Conservation (phyloP, 1,140 invertebrate genomes). For the Chrysomallon squamiferum region DNA sequence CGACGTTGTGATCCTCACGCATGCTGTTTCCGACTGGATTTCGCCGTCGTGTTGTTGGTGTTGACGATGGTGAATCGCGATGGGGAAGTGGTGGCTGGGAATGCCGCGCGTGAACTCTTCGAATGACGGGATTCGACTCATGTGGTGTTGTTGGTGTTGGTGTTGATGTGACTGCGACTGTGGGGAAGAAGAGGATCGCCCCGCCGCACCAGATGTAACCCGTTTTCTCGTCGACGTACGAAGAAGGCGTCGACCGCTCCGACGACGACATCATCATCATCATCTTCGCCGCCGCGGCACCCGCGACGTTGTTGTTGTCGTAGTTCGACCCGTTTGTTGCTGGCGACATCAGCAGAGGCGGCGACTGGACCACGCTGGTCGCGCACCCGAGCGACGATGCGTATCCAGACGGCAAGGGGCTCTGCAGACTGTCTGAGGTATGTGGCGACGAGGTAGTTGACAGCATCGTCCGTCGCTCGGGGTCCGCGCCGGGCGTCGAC, state of each 20-base stretch:
- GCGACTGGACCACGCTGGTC: slow-evolving; percentile 25
- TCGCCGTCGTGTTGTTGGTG: no score
- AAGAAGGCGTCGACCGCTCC: not conserved
- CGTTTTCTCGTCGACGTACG: not conserved
- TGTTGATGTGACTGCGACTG: slow-evolving; percentile 2
- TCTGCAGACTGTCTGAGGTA: slow-evolving; percentile 5
- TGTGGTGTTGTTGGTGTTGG: slow-evolving; percentile 1
- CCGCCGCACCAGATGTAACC: not conserved
- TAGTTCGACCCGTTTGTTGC: not conserved
- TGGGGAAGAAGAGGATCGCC: not conserved
- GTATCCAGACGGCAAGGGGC: slow-evolving; percentile 13
- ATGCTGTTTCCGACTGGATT: not conserved
- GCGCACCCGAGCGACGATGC: slow-evolving; percentile 9
- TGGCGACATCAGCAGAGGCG: slow-evolving; percentile 12
- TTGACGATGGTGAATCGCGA: not conserved
- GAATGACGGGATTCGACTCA: not conserved
- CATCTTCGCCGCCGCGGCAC: not conserved
- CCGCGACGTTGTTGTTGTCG: no score
- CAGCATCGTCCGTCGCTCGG: slow-evolving; percentile 7
- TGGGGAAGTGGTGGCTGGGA: slow-evolving; percentile 4
- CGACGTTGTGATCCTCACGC: not conserved
- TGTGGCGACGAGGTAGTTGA: slow-evolving; percentile 3
- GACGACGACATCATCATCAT: slow-evolving; percentile 3
- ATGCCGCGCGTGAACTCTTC: no score
- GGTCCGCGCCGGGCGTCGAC: slow-evolving; percentile 23